Conservation (phyloP, 2,888 invertebrate species). For the Drosophila atroscutellata region DNA sequence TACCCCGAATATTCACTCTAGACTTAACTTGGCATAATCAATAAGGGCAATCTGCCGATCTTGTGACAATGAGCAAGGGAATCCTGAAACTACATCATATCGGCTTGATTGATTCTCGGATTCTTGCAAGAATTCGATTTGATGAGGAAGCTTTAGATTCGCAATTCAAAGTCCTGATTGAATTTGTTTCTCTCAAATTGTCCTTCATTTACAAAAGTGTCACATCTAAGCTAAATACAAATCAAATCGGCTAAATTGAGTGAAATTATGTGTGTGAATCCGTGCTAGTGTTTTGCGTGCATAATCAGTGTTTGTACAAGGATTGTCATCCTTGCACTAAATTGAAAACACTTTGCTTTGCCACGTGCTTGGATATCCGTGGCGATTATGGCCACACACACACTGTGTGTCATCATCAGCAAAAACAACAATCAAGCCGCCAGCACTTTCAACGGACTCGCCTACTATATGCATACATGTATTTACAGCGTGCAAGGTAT, state of each 20-base stretch:
- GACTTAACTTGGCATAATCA: not conserved
- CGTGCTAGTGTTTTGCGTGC: not conserved
- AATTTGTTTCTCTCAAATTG: not conserved
- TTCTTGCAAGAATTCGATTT: not conserved
- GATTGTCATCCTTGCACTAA: not conserved
- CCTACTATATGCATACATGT: not conserved
- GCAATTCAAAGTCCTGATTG: not conserved
- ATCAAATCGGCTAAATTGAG: not conserved
- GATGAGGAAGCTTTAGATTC: not conserved
- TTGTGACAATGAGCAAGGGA: not conserved
- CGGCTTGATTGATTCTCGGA: not conserved
- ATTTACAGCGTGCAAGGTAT: constrained; percentile 10
- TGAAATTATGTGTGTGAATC: not conserved
- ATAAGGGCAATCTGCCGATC: not conserved
- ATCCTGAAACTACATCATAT: not conserved
- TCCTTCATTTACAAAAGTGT: not conserved
- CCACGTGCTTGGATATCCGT: not conserved
- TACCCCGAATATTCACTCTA: not conserved
- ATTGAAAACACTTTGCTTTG: not conserved
- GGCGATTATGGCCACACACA: not conserved
- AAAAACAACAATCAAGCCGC: constrained; percentile 10
- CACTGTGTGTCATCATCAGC: constrained; percentile 19
- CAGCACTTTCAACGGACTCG: constrained; percentile 1
- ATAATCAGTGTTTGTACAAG: not conserved
- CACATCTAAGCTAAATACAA: not conserved